phyloP scores from a whole-genome alignment of 2,113 vertebrate species.

The Cyphomyrus plagiostoma region DNA sequence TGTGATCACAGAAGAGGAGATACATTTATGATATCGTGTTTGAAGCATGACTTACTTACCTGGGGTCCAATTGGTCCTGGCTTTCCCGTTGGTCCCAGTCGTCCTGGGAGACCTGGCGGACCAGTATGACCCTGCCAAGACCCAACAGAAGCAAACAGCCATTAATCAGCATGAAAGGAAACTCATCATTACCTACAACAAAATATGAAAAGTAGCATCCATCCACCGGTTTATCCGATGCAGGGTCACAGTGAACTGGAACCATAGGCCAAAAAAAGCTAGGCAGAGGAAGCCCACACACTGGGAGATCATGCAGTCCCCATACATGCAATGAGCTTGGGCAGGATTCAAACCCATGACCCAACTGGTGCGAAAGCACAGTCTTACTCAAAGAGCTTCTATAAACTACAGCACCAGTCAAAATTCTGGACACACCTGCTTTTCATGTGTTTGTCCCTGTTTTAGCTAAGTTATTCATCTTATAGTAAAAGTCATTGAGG shows the following conservation, averaged over 20 bases:
- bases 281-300: neutral
- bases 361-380: too few species aligned
- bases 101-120: constrained; percentile 77
- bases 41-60: constrained; percentile 49
- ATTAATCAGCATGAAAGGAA: neutral
- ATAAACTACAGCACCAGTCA: neutral
- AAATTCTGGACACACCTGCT: too few species aligned
- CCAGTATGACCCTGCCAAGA: constrained; percentile 78
- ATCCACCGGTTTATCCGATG: neutral
- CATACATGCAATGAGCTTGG: neutral
- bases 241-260: neutral
- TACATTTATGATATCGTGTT: neutral
- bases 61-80: constrained; percentile 72
- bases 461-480: neutral
- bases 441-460: too few species aligned
- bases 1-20: neutral
- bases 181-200: neutral
- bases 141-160: constrained; percentile 18
- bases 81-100: constrained; percentile 74
- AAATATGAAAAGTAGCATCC: neutral
- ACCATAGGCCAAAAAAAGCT: neutral
- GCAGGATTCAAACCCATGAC: neutral
- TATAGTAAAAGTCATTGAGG: neutral
- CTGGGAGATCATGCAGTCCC: neutral
- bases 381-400: neutral